Evolutionary conservation across 2,113 vertebrate genomes (phyloP).

Genomic region (Thymallus thymallus): DNA sequence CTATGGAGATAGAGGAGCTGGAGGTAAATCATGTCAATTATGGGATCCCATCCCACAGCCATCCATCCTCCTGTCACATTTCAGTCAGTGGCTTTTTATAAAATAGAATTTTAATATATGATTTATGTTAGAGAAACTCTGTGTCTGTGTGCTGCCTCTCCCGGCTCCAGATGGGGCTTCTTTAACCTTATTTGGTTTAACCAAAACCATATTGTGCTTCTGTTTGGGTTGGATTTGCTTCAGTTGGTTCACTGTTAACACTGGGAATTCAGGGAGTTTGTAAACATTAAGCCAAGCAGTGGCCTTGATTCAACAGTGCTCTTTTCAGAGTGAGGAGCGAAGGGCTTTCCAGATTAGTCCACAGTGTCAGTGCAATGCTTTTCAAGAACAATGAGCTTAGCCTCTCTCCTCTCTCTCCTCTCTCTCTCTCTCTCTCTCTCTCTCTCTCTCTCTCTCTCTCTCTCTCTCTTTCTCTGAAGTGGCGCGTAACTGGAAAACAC

Average conservation of each 20-base stretch:
- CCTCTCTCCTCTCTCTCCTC: not conserved
- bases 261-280: constrained; percentile 8
- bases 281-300: constrained; percentile 6
- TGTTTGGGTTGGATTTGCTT: constrained; percentile 6
- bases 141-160: not conserved
- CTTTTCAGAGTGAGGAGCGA: not conserved
- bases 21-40: constrained; percentile 37
- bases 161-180: not conserved
- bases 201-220: not conserved
- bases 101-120: constrained; percentile 1
- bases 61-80: not conserved
- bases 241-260: constrained; percentile 7
- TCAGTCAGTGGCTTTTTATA: constrained; percentile 2
- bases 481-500: not conserved
- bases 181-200: not conserved
- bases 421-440: not conserved
- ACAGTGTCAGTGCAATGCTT: not conserved
- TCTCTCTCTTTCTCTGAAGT: not conserved
- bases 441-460: constrained; percentile 1
- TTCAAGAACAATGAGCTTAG: not conserved
- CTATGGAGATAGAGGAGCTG: constrained; percentile 24
- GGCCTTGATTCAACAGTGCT: constrained; percentile 6
- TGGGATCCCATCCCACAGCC: constrained; percentile 20
- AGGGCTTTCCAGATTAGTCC: constrained; percentile 4
- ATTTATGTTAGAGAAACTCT: not conserved